Conservation (phyloP, 1,140 invertebrate species). For the Saccostrea cuccullata region DNA sequence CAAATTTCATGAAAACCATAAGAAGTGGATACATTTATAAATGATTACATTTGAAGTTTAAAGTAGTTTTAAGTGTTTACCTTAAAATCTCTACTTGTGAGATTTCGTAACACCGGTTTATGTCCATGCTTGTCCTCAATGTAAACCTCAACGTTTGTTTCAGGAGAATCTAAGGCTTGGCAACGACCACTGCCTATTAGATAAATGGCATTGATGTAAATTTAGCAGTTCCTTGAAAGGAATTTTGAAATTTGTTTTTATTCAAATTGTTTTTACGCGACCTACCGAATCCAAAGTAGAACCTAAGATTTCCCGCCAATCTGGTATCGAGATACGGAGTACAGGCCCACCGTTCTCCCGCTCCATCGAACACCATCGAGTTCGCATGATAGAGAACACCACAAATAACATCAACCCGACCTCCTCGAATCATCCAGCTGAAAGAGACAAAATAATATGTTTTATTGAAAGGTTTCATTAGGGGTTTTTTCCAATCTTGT, state of each 20-base stretch:
- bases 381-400: slow-evolving; percentile 68
- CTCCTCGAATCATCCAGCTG: slow-evolving; percentile 74
- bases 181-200: slow-evolving; percentile 63
- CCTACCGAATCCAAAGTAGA: slow-evolving; percentile 75
- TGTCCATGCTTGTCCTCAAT: slow-evolving; percentile 71
- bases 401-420: slow-evolving; percentile 70
- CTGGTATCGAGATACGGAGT: slow-evolving; percentile 71
- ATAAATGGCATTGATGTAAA: not conserved
- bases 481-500: too few relatives aligned
- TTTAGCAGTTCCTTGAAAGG: not conserved
- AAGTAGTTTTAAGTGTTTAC: slow-evolving; percentile 50
- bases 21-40: not conserved
- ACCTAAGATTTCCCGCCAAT: slow-evolving; percentile 73
- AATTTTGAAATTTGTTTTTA: too few relatives aligned
- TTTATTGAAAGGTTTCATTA: too few relatives aligned
- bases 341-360: slow-evolving; percentile 70
- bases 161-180: slow-evolving; percentile 49
- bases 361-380: slow-evolving; percentile 69
- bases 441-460: not conserved
- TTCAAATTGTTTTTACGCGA: not conserved
- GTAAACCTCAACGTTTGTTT: slow-evolving; percentile 69
- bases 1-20: not conserved
- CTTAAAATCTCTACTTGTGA: slow-evolving; percentile 51
- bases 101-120: slow-evolving; percentile 62
- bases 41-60: not conserved